Evolutionary conservation across 1,140 invertebrate species (phyloP), one percentile per base, ranked within the genome.

Genomic region (Samia ricini): DNA sequence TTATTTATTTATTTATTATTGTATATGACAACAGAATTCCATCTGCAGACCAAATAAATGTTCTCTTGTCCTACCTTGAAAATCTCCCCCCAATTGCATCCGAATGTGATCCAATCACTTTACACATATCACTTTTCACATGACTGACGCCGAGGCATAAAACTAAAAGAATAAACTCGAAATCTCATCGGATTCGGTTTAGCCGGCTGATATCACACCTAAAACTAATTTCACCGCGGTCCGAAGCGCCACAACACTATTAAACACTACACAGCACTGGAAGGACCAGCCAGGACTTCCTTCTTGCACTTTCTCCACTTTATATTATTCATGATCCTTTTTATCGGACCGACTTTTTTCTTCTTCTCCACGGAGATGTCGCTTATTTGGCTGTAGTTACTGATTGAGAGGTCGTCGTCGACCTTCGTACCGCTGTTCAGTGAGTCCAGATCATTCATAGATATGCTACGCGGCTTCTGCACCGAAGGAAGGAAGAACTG

Each of bases 341-440:
- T 66, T 2, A 68, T 55, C 1, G 50, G 51, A 33, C 65, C 65
- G 0, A 48, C 15, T 49, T 75, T 80, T 50, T 80, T 82, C 61
- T 80, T 75, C 64, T 79, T 79, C 10, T 66, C 63, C 2, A 7
- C 18, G 12, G 48, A 56, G 12, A 29, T 24, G 15, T 69, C 68
- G 23, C 68, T 73, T 0, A 52, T 48, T 18, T 68, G 68, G 50
- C 68, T 78, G 6, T 66, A 19, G 5, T 33, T 69, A 60, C 66
- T 68, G 12, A 76, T 18, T 0, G 79, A 83, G 10, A 66, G 66
- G 0, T 68, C 71, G 21, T 83, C 78, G 6, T 66, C 64, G 21
- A 61, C 50, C 6, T 61, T 51, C 8, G 26, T 50, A 12, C 19
- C 49, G 21, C 42, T n/a, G 21, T 42, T 22, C 56, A 61, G 50